Conservation (phyloP, 2,113 vertebrate genomes). For the Lichenostomus cassidix region DNA sequence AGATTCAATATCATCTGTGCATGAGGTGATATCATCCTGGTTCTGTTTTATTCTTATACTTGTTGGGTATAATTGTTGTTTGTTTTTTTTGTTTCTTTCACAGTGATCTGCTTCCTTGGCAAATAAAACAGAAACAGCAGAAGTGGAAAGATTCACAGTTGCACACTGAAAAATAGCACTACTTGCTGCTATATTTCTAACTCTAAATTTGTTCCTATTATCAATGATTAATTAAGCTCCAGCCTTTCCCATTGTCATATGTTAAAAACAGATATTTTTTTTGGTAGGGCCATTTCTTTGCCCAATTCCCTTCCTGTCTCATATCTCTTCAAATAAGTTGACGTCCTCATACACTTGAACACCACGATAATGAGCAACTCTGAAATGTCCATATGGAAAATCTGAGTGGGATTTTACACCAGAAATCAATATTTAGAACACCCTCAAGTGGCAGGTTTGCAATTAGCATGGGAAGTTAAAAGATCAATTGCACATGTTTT, state of each 20-base stretch:
- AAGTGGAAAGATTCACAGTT: not conserved
- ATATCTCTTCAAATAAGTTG: not conserved
- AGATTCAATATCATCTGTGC: not conserved
- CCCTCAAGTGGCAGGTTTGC: not conserved
- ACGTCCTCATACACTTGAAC: not conserved
- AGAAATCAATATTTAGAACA: slow-evolving; percentile 17
- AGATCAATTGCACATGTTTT: not conserved
- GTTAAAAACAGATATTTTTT: not conserved
- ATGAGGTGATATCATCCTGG: not conserved
- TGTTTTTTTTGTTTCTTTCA: fast-evolving
- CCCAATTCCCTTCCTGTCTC: not conserved
- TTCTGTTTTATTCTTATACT: not conserved
- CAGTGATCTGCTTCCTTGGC: not conserved
- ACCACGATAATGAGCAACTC: not conserved
- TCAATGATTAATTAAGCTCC: not conserved
- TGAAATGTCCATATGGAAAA: not conserved
- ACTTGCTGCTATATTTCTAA: not conserved
- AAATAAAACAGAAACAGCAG: not conserved
- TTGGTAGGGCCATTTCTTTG: not conserved
- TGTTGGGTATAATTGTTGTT: not conserved
- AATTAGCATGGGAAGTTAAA: not conserved
- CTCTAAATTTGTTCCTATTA: not conserved
- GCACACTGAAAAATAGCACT: not conserved
- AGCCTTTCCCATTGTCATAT: not conserved
- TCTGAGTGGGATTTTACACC: not conserved